Evolutionary conservation across 2,888 invertebrate species (phyloP).

Genomic region (Pseudoips prasinana): DNA sequence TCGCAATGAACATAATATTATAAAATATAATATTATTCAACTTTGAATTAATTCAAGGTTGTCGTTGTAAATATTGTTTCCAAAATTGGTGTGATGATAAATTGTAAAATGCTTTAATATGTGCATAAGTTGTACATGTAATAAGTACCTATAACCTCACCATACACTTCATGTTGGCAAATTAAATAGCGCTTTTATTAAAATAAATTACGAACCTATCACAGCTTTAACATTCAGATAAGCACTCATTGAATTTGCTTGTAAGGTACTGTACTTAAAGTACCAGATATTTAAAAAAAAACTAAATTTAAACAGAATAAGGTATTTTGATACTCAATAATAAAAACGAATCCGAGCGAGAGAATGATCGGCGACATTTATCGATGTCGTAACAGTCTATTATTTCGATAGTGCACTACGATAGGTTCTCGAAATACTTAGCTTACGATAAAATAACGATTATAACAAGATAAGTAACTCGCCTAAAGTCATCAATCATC

Average conservation of each 20-base stretch:
- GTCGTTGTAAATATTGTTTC: slow-evolving; percentile 39
- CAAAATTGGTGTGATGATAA: slow-evolving; percentile 19
- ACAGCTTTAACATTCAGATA: too few species aligned
- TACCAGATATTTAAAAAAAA: too few species aligned
- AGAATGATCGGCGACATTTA: slow-evolving; percentile 28
- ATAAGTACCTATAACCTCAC: slow-evolving; percentile 30
- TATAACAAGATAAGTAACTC: slow-evolving; percentile 14
- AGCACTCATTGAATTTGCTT: too few species aligned
- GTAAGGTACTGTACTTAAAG: too few species aligned
- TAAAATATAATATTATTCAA: neutral
- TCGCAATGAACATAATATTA: neutral
- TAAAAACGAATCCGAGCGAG: slow-evolving; percentile 36
- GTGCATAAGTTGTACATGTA: slow-evolving; percentile 9
- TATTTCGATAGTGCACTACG: slow-evolving; percentile 16
- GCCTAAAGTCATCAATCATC: slow-evolving; percentile 24
- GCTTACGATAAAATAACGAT: slow-evolving; percentile 11
- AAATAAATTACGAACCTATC: slow-evolving; percentile 48
- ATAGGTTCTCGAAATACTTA: slow-evolving; percentile 8
- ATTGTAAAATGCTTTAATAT: slow-evolving; percentile 2
- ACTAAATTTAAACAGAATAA: too few species aligned
- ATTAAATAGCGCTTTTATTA: slow-evolving; percentile 37
- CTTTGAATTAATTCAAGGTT: slow-evolving; percentile 7
- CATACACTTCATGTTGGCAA: slow-evolving; percentile 56
- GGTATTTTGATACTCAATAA: slow-evolving; percentile 5
- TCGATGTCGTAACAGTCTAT: slow-evolving; percentile 8